Evolutionary conservation across 2,797 vertebrate genomes (phyloP), one percentile per base, ranked within the genome.

Genomic region (Sebastes miniatus): DNA sequence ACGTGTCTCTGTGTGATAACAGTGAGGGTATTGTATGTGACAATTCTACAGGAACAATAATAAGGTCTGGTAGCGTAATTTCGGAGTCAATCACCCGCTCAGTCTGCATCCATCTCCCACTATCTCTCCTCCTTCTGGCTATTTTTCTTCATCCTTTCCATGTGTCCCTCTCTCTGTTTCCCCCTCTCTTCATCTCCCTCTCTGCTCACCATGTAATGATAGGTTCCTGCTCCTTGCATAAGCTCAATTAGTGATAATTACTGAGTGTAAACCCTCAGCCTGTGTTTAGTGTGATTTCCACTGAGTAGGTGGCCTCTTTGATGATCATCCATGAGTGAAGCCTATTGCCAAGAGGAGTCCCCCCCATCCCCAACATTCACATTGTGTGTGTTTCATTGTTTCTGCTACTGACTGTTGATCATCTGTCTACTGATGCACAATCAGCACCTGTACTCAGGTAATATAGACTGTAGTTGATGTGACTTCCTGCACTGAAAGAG

Each of bases 241-340:
- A 92, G 90, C 89, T 92, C 88, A 92, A 92, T 95, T 93, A 93
- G 83, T 85, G 92, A 77, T 92, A 93, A 95, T 93, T 91, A 92
- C 87, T 84, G 85, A 86, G 90, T 68, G 81, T 73, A 81, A 87
- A 89, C 78, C 73, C 50, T 82, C 61, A 78, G 84, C 84, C 83
- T 81, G 86, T 87, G 85, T 89, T 93, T 92, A 89, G 82, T 82
- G 89, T 85, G 83, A 83, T 84, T 90, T 90, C 77, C 84, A 82
- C 81, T 9, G 82, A 87, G 89, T 89, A 86, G 89, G 79, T 86
- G 83, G 89, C 71, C 85, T 73, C 89, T 93, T 93, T 93, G 90
- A 91, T 88, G 86, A 84, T 83, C 66, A 61, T 34, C 69, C 54
- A 20, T 83, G 75, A 84, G 83, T 86, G 71, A 87, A 90, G 58